phyloP scores from a whole-genome alignment of 2,113 vertebrate species.

The Phalacrocorax brasilianus region DNA sequence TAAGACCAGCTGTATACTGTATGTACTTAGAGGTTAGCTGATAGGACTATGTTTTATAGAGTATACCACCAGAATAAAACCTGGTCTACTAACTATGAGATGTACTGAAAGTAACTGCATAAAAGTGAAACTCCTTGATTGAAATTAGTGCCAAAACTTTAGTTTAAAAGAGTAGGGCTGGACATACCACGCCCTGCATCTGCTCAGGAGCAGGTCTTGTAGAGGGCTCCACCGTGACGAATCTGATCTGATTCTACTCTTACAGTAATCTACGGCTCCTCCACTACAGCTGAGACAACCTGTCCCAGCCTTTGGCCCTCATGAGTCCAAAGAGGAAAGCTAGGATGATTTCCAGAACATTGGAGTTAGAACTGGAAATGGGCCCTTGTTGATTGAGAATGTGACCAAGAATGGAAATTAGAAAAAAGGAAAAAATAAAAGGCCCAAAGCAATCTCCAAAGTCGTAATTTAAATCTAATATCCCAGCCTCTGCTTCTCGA shows the following conservation, averaged over 20 bases:
- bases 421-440: background rate
- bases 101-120: background rate
- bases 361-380: background rate
- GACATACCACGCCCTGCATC: background rate
- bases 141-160: background rate
- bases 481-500: background rate
- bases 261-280: background rate
- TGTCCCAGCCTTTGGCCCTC: background rate
- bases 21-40: background rate
- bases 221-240: background rate
- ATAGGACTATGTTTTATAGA: background rate
- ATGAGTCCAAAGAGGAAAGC: background rate
- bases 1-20: background rate
- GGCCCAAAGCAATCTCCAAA: background rate
- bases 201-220: background rate
- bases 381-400: background rate
- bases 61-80: background rate
- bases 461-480: background rate
- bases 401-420: background rate
- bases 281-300: background rate
- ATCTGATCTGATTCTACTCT: background rate
- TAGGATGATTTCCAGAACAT: background rate
- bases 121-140: background rate
- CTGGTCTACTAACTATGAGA: background rate
- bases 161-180: background rate